phyloP scores from a whole-genome alignment of 2,888 invertebrate species.

The Chrysolina haemoptera region DNA sequence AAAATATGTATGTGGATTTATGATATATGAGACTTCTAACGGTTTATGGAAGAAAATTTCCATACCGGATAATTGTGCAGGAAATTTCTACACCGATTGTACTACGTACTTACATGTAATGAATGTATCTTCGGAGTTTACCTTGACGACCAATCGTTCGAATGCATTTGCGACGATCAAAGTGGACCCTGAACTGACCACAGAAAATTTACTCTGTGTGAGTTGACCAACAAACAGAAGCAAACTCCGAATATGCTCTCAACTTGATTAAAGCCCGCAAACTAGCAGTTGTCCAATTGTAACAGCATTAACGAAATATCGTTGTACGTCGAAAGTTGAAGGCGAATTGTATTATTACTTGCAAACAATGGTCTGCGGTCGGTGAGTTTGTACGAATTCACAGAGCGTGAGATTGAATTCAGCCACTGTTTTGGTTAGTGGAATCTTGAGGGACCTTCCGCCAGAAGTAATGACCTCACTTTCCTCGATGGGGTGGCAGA shows the following conservation, averaged over 20 bases:
- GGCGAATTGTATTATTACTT: conserved; percentile 58
- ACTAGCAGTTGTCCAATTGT: conserved; percentile 44
- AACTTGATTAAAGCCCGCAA: conserved; percentile 45
- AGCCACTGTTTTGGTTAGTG: conserved; percentile 54
- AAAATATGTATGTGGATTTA: too few species aligned
- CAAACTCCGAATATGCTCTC: conserved; percentile 36
- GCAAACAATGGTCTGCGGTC: conserved; percentile 61
- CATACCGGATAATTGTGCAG: too few species aligned
- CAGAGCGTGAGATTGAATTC: conserved; percentile 62
- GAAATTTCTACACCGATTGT: too few species aligned
- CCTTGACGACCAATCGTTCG: conserved; percentile 3
- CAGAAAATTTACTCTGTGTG: conserved; percentile 8
- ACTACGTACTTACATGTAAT: too few species aligned
- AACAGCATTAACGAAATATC: conserved; percentile 45
- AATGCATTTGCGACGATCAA: background rate
- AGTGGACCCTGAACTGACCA: conserved; percentile 6
- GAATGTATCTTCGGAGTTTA: background rate
- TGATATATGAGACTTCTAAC: too few species aligned
- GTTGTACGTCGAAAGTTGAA: conserved; percentile 48
- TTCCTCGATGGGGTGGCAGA: conserved; percentile 41
- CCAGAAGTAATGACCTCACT: conserved; percentile 48
- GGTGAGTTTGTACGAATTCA: conserved; percentile 59
- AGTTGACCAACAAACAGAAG: conserved; percentile 17
- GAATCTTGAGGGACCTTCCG: conserved; percentile 57
- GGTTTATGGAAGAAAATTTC: too few species aligned